These are phyloP conservation scores for Picathartes gymnocephalus DNA, from an alignment of 2,113 vertebrate genomes.

Conservation along the genomic window DNA sequence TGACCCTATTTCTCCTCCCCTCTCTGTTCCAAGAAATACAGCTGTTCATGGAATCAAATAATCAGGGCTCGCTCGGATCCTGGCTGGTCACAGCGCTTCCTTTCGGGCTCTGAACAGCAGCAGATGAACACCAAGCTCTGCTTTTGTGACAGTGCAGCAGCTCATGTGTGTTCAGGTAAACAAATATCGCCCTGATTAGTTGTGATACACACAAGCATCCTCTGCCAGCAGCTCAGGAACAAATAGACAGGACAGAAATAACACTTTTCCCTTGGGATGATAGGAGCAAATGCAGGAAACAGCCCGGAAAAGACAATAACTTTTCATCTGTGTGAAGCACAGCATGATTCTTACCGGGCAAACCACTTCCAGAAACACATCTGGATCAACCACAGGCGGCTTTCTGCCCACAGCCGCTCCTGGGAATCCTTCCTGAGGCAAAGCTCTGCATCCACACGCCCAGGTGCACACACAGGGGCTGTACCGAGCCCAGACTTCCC, in stretches of 20 bases:
- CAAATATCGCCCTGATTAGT: neutral
- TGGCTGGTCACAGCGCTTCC: fast-evolving
- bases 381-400: neutral
- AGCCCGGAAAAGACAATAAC: fast-evolving
- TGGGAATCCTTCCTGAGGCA: neutral
- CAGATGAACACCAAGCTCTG: neutral
- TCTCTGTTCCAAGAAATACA: neutral
- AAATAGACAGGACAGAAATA: neutral
- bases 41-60: neutral
- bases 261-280: neutral
- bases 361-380: neutral
- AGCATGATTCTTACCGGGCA: neutral
- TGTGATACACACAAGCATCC: neutral
- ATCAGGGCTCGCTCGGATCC: neutral
- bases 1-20: neutral
- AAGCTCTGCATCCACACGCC: neutral
- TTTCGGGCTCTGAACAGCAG: neutral
- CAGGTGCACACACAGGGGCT: neutral
- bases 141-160: neutral
- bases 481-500: fast-evolving
- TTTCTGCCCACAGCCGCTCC: neutral
- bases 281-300: neutral
- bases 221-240: neutral
- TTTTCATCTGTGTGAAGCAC: neutral
- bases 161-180: neutral